A percentile compares a stretch with the other conserved stretches of the same genome.
Evolutionary conservation across 2,888 invertebrate species (phyloP).

Genomic region (Drosophila peninsularis): DNA sequence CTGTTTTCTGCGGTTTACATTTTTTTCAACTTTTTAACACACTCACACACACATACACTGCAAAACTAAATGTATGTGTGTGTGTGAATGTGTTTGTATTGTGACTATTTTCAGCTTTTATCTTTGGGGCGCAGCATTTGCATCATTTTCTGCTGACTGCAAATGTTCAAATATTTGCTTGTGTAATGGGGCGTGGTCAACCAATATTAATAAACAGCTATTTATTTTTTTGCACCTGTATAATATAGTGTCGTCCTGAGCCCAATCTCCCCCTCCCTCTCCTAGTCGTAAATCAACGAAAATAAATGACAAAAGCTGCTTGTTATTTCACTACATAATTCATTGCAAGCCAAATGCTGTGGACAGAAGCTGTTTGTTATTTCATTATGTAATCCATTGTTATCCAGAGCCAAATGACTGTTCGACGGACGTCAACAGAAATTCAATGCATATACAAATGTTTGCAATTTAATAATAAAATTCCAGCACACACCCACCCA

Average conservation of each 20-base stretch:
- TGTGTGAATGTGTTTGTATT: constrained; percentile 16
- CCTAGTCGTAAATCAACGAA: constrained; percentile 39
- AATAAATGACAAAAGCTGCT: constrained; percentile 53
- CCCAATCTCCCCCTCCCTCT: background rate
- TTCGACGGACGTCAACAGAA: constrained; percentile 3
- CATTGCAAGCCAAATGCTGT: constrained; percentile 33
- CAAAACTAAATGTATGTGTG: no score
- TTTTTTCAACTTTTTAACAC: constrained; percentile 55
- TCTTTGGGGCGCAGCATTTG: constrained; percentile 51
- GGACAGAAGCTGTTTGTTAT: constrained; percentile 40
- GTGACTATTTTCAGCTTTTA: constrained; percentile 66
- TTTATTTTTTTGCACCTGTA: constrained; percentile 37
- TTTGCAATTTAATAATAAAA: constrained; percentile 71
- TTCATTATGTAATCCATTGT: constrained; percentile 40
- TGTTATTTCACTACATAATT: constrained; percentile 47
- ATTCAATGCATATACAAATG: constrained; percentile 56
- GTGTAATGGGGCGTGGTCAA: constrained; percentile 57
- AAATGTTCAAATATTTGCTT: constrained; percentile 54
- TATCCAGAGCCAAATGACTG: constrained; percentile 38
- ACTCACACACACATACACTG: constrained; percentile 44
- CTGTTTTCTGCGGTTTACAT: constrained; percentile 38
- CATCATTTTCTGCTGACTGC: constrained; percentile 48
- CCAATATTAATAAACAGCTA: constrained; percentile 55
- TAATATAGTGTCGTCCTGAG: no score
- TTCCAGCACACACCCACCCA: constrained; percentile 43